Base-by-base conservation (phyloP, 1,140 invertebrate species). In the Meteorus sp. region DNA sequence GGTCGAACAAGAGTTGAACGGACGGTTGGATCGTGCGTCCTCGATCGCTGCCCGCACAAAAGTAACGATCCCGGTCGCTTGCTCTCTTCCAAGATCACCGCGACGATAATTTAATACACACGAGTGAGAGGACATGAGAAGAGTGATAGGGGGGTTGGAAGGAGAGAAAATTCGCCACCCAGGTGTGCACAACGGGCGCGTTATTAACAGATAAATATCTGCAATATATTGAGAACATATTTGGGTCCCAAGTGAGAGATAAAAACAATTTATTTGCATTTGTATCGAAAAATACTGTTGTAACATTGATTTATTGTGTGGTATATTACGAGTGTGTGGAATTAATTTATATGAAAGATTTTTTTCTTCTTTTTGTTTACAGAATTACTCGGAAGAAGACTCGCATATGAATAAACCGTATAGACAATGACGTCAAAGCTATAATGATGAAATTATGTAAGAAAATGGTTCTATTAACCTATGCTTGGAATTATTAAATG, bases 341-440 rank as follows among this genome's bases (percentile, higher is more conserved):
- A n/a, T n/a, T n/a, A 41, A 22, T 20, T 19, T 22, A 43, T 6
- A 20, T 23, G 7, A 19, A n/a, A 23, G n/a, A 45, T 23, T n/a
- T n/a, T n/a, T n/a, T n/a, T n/a, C n/a, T n/a, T n/a, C n/a, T n/a
- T n/a, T n/a, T n/a, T n/a, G n/a, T n/a, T n/a, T n/a, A n/a, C n/a
- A n/a, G n/a, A n/a, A n/a, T n/a, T n/a, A n/a, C n/a, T n/a, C n/a
- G n/a, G n/a, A n/a, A n/a, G n/a, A n/a, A n/a, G n/a, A n/a, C n/a
- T n/a, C n/a, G n/a, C n/a, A n/a, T n/a, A n/a, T n/a, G n/a, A n/a
- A n/a, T n/a, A n/a, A n/a, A n/a, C n/a, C n/a, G n/a, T n/a, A n/a
- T n/a, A n/a, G n/a, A n/a, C 65, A 60, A 58, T 76, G 72, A 76
- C 69, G 71, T 73, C 72, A 76, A 75, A 71, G 64, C 58, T 22